Conservation (phyloP, 2,113 vertebrate species). For the Pardalotus punctatus region DNA sequence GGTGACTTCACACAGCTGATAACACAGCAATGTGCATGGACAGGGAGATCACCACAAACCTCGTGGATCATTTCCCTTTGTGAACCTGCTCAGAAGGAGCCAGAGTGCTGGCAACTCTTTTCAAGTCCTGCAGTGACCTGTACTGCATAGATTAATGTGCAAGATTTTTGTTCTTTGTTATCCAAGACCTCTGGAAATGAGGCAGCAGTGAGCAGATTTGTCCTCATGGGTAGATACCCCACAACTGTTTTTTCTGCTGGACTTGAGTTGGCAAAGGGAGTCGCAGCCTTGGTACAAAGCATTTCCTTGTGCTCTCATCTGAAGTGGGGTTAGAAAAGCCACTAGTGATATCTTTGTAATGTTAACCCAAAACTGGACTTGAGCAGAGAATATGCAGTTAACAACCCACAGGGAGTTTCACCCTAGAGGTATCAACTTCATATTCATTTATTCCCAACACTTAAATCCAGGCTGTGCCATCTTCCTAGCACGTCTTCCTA, state of each 20-base stretch:
- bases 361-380: background rate
- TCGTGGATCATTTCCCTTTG: background rate
- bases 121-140: background rate
- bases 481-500: background rate
- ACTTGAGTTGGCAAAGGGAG: background rate
- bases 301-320: background rate
- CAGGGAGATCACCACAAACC: background rate
- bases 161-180: background rate
- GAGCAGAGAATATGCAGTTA: background rate
- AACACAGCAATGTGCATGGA: background rate
- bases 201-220: background rate
- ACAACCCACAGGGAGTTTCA: background rate
- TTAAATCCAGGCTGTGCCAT: background rate
- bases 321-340: background rate
- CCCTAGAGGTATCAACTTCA: background rate
- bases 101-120: background rate
- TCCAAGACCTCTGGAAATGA: background rate
- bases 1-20: fast-evolving
- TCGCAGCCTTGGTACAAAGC: background rate
- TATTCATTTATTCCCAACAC: background rate
- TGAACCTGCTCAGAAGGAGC: background rate
- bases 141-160: background rate
- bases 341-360: background rate
- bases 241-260: background rate
- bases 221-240: background rate